Conservation (phyloP, 2,113 vertebrate genomes). For the Channa maculata region DNA sequence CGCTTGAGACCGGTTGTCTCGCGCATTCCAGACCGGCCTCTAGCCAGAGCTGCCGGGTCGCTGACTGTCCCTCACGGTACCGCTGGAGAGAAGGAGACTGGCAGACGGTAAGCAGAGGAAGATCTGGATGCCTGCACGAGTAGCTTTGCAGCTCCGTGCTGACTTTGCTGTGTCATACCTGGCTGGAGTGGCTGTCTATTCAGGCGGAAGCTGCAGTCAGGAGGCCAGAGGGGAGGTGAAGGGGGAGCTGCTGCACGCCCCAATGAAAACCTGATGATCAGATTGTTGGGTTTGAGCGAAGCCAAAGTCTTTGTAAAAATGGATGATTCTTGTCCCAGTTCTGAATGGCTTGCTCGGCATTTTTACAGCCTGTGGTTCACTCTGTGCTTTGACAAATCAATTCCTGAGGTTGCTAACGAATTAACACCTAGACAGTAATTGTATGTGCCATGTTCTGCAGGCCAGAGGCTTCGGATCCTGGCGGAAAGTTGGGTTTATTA, state of each 20-base stretch:
- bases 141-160: neutral
- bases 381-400: no score
- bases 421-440: no score
- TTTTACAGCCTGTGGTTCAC: no score
- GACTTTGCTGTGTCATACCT: constrained; percentile 9
- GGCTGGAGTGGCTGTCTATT: constrained; percentile 24
- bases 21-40: constrained; percentile 78
- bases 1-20: constrained; percentile 82
- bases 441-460: no score
- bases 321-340: neutral
- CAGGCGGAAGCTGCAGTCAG: constrained; percentile 42
- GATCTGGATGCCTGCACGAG: neutral
- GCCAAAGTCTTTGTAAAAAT: neutral
- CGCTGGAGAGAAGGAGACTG: constrained; percentile 89
- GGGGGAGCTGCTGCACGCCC: constrained; percentile 24
- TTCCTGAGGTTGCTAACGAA: no score
- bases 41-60: constrained; percentile 84
- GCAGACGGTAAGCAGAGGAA: constrained; percentile 86
- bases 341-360: neutral
- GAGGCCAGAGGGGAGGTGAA: constrained; percentile 16
- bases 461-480: neutral
- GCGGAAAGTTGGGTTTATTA: constrained; percentile 28
- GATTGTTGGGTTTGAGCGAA: neutral
- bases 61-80: constrained; percentile 82
- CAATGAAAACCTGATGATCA: constrained; percentile 70